Conservation (phyloP, 1,140 invertebrate species). For the Melitaea cinxia region DNA sequence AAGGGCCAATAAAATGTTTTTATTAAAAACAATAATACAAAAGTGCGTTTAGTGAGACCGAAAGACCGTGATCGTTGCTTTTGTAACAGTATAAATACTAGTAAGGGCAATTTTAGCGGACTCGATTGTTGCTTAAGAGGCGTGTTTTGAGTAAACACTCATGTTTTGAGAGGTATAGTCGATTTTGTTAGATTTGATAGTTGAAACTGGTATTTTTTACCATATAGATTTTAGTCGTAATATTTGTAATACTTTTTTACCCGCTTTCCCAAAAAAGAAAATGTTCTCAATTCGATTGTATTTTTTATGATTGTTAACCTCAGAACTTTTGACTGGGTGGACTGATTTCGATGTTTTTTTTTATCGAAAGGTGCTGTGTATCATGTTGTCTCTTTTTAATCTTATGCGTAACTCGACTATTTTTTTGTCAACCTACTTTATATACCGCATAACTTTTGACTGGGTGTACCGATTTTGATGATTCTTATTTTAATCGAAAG, state of each 20-base stretch:
- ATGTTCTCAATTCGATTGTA: too few species aligned
- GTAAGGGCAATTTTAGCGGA: constrained; percentile 57
- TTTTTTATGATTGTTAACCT: too few species aligned
- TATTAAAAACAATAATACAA: constrained; percentile 71
- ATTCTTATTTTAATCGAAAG: too few species aligned
- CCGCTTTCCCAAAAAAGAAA: too few species aligned
- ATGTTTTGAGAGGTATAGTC: constrained; percentile 50
- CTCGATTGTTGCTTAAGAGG: constrained; percentile 61
- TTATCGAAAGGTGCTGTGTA: too few species aligned
- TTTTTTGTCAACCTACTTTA: too few species aligned
- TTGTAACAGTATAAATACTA: constrained; percentile 51
- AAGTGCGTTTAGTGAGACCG: constrained; percentile 43
- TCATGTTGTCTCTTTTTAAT: too few species aligned
- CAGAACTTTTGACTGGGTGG: too few species aligned
- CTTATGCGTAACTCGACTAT: too few species aligned
- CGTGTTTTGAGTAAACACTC: constrained; percentile 76
- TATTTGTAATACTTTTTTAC: constrained; percentile 13
- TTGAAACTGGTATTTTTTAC: constrained; percentile 8
- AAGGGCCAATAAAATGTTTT: constrained; percentile 61
- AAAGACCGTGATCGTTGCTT: constrained; percentile 60
- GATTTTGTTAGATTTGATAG: constrained; percentile 51
- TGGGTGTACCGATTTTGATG: too few species aligned
- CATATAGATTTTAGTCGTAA: constrained; percentile 10
- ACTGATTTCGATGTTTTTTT: too few species aligned
- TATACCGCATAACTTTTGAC: too few species aligned